These are phyloP conservation scores for Folsomia manolachei DNA, from an alignment of 2,888 invertebrate genomes.

Conservation along the genomic window DNA sequence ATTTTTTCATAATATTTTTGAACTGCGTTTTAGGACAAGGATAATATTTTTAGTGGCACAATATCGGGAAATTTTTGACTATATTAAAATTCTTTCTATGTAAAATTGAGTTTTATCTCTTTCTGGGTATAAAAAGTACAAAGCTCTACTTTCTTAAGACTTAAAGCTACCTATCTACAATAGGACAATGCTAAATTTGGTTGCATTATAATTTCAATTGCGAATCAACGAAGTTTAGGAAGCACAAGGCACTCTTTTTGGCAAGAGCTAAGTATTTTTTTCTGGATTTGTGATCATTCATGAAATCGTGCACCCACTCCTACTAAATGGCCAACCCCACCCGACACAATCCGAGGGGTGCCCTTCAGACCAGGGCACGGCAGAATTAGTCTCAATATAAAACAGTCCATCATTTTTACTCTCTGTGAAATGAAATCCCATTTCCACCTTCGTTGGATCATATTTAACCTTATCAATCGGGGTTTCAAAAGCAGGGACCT, in stretches of 20 bases:
- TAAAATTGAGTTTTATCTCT: too few relatives aligned
- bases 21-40: too few relatives aligned
- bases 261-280: too few relatives aligned
- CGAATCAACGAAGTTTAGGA: too few relatives aligned
- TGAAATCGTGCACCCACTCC: background rate
- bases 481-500: conserved; percentile 35
- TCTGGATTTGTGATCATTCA: background rate
- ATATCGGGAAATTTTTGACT: too few relatives aligned
- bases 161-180: too few relatives aligned
- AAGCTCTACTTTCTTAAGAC: background rate
- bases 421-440: conserved; percentile 36
- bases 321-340: background rate
- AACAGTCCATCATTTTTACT: conserved; percentile 21
- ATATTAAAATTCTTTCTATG: too few relatives aligned
- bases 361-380: background rate
- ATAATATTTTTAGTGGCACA: too few relatives aligned
- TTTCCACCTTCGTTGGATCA: conserved; percentile 32
- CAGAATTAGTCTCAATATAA: conserved; percentile 23
- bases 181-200: background rate
- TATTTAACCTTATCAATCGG: conserved; percentile 32
- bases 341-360: background rate
- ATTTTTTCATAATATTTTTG: too few relatives aligned
- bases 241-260: too few relatives aligned
- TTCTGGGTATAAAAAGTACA: background rate
- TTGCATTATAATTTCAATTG: too few relatives aligned